phyloP scores from a whole-genome alignment of 2,797 vertebrate genomes.

The Hapalemur alaotrensis region DNA sequence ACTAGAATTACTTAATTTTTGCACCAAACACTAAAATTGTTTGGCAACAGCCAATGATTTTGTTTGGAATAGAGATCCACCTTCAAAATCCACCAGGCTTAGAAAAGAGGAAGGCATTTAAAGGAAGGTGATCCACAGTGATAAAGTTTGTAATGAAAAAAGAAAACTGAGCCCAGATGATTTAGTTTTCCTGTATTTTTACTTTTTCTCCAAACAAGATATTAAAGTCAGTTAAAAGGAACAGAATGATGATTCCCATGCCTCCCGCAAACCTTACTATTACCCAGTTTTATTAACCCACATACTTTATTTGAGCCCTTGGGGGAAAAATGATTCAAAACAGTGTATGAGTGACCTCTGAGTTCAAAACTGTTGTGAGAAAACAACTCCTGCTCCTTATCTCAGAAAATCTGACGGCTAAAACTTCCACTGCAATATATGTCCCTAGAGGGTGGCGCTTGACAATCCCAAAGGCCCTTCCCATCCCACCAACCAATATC shows the following conservation, averaged over 20 bases:
- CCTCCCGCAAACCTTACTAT: conserved; percentile 22
- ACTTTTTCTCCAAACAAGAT: conserved; percentile 48
- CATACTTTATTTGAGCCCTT: conserved; percentile 52
- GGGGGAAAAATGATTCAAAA: conserved; percentile 9
- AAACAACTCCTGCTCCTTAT: conserved; percentile 13
- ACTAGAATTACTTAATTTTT: neutral
- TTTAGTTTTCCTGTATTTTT: conserved; percentile 47
- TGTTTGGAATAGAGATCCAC: neutral
- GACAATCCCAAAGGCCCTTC: neutral
- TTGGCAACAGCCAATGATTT: conserved; percentile 14
- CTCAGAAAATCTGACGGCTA: neutral
- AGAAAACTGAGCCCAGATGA: neutral
- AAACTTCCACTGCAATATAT: neutral
- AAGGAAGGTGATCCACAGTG: neutral
- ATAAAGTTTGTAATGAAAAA: neutral
- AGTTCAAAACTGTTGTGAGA: conserved; percentile 8
- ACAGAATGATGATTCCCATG: neutral
- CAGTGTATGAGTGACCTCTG: neutral
- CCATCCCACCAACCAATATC: neutral
- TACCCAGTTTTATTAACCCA: conserved; percentile 57
- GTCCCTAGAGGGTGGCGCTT: neutral
- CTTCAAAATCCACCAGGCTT: neutral
- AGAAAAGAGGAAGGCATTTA: neutral
- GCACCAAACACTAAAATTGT: neutral
- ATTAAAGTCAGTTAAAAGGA: conserved; percentile 64